phyloP scores from a whole-genome alignment of 2,113 vertebrate species.

The Parotia lawesii region DNA sequence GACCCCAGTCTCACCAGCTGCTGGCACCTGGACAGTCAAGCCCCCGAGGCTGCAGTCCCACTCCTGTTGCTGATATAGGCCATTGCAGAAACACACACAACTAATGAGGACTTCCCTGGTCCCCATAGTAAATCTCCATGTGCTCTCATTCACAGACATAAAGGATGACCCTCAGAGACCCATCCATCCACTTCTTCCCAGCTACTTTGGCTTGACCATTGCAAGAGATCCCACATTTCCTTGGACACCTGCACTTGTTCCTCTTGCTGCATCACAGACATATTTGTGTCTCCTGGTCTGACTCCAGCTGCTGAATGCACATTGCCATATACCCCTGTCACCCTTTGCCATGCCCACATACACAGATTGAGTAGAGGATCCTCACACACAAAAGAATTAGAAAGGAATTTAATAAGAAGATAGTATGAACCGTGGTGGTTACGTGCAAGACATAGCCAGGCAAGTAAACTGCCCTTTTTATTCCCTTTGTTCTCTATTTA shows the following conservation, averaged over 20 bases:
- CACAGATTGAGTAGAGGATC: accelerated
- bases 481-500: background rate
- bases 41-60: accelerated
- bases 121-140: accelerated
- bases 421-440: accelerated
- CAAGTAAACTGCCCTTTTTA: background rate
- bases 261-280: background rate
- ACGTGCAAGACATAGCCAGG: background rate
- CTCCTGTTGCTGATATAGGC: background rate
- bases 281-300: background rate
- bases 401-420: background rate
- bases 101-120: background rate
- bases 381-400: background rate
- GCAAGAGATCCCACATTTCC: accelerated
- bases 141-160: background rate
- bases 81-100: background rate
- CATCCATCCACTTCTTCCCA: background rate
- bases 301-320: background rate
- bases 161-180: background rate
- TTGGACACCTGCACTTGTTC: background rate
- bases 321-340: background rate
- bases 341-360: background rate
- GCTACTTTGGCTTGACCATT: background rate
- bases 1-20: background rate
- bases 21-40: background rate